Percentiles rank a stretch among this genome's conserved stretches.
Conservation (phyloP, 2,113 vertebrate species). For the Daphoenositta chrysoptera region DNA sequence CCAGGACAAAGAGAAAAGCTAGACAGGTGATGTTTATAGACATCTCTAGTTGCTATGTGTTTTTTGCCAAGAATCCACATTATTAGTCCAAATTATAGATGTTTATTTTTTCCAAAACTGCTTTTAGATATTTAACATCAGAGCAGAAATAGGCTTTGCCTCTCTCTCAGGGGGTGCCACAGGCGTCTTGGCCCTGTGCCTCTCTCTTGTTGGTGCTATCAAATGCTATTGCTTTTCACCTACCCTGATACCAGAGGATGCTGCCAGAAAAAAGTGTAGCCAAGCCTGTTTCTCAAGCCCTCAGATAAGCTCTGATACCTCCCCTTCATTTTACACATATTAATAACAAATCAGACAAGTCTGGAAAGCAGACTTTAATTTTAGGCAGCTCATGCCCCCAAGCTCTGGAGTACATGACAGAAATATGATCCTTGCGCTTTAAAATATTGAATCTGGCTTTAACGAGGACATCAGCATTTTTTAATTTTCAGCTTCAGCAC, state of each 20-base stretch:
- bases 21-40: background rate
- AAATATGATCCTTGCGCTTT: background rate
- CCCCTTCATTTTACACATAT: background rate
- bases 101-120: background rate
- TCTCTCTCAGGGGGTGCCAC: background rate
- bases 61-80: background rate
- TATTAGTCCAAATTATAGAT: background rate
- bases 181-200: background rate
- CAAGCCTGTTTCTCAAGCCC: constrained; percentile 21
- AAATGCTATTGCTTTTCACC: background rate
- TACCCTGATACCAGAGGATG: background rate
- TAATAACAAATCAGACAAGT: constrained; percentile 18
- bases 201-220: background rate
- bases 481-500: background rate
- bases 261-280: constrained; percentile 7
- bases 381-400: background rate
- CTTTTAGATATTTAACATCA: background rate
- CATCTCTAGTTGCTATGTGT: background rate
- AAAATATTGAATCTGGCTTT: background rate
- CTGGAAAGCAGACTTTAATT: constrained; percentile 23
- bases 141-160: background rate
- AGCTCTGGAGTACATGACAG: background rate
- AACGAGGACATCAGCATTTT: background rate
- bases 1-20: background rate
- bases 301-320: constrained; percentile 13